Conservation (phyloP, 2,888 invertebrate genomes). For the Epsilonema sp. region DNA sequence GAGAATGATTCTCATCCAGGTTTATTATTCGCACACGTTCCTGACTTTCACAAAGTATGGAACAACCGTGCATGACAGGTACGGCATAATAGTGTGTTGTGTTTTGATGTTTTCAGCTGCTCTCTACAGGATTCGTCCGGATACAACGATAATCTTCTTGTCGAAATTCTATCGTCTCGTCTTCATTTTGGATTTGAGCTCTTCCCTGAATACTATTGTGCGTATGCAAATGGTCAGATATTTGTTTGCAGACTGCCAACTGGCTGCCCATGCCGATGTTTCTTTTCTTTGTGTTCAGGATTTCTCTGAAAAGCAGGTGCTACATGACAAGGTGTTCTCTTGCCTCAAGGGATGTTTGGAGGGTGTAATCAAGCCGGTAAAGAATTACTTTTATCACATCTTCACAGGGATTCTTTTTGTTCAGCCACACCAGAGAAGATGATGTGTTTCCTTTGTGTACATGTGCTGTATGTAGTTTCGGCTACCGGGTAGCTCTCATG, state of each 20-base stretch:
- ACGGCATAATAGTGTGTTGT: no score
- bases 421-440: no score
- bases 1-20: neutral
- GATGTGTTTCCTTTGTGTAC: neutral
- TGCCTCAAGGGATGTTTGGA: conserved; percentile 28
- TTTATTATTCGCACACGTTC: neutral
- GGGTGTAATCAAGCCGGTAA: conserved; percentile 31
- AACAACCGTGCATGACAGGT: neutral
- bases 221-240: conserved; percentile 19
- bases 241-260: no score
- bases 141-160: conserved; percentile 46
- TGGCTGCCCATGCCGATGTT: no score
- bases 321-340: conserved; percentile 29
- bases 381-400: no score
- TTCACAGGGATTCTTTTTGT: no score
- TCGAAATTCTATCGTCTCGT: conserved; percentile 50
- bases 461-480: conserved; percentile 40
- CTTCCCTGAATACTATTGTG: conserved; percentile 50
- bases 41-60: neutral
- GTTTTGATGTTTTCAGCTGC: no score
- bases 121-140: conserved; percentile 33
- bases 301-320: conserved; percentile 27
- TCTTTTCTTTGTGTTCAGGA: conserved; percentile 23
- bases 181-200: conserved; percentile 55
- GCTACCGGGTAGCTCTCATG: conserved; percentile 43